Conservation (phyloP, 2,113 vertebrate species). For the Fulica atra region DNA sequence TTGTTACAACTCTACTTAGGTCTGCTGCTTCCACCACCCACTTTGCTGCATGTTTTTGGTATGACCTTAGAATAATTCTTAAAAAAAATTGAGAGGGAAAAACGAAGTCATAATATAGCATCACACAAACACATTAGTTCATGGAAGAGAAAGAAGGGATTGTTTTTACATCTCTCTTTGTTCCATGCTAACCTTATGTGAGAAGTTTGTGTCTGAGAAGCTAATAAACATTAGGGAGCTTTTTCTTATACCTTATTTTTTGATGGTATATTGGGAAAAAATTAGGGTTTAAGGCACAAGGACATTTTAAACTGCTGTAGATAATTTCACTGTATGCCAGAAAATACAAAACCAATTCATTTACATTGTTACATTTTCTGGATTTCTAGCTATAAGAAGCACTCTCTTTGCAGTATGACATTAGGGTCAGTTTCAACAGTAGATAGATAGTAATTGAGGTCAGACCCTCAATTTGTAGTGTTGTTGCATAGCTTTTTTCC, state of each 20-base stretch:
- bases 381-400: neutral
- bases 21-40: neutral
- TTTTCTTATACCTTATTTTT: neutral
- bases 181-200: neutral
- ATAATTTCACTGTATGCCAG: neutral
- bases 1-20: neutral
- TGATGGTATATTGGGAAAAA: neutral
- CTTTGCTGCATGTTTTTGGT: neutral
- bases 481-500: neutral
- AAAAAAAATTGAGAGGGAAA: neutral
- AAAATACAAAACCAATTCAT: fast-evolving
- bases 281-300: neutral
- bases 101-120: neutral
- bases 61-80: neutral
- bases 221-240: neutral
- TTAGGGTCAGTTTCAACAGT: neutral
- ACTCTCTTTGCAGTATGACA: neutral
- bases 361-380: neutral
- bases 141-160: neutral
- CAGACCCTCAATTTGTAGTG: neutral
- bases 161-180: neutral
- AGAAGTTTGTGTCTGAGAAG: neutral
- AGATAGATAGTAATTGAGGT: neutral
- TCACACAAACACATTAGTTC: neutral
- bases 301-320: neutral